Percentiles rank a stretch among this genome's conserved stretches.
Evolutionary conservation across 2,113 vertebrate genomes (phyloP).

Genomic region (Cyanoramphus novaezelandiae): DNA sequence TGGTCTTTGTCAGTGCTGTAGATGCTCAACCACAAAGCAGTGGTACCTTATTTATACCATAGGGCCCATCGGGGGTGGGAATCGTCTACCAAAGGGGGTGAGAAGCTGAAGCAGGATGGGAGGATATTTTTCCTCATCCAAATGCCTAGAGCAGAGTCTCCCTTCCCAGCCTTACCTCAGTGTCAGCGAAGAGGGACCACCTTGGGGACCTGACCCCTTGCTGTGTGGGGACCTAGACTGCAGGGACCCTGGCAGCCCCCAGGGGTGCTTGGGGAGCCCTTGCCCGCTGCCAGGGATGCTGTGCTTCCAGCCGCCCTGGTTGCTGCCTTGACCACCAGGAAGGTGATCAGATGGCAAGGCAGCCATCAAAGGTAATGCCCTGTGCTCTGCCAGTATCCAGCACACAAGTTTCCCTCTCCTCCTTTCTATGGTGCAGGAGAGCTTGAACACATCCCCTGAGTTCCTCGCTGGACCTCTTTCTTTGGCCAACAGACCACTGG

Average conservation of each 20-base stretch:
- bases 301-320: neutral
- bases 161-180: neutral
- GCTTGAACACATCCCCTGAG: neutral
- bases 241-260: neutral
- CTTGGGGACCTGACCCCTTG: accelerated
- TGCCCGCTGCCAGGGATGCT: accelerated
- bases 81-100: neutral
- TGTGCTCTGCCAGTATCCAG: neutral
- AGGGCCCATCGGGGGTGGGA: accelerated
- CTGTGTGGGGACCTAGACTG: neutral
- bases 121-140: neutral
- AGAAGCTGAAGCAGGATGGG: neutral
- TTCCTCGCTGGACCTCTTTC: neutral
- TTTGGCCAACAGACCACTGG: neutral
- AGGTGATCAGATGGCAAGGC: neutral
- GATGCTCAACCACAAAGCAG: neutral
- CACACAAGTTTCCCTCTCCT: neutral
- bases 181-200: neutral
- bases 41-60: neutral
- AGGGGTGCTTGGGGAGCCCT: neutral
- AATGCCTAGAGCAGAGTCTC: accelerated
- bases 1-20: slow-evolving; percentile 20
- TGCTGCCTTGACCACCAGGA: accelerated
- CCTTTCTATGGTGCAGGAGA: neutral
- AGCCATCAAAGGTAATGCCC: neutral